These are phyloP conservation scores for Prionchulus punctatus DNA, from an alignment of 2,888 invertebrate species.

Conservation along the genomic window DNA sequence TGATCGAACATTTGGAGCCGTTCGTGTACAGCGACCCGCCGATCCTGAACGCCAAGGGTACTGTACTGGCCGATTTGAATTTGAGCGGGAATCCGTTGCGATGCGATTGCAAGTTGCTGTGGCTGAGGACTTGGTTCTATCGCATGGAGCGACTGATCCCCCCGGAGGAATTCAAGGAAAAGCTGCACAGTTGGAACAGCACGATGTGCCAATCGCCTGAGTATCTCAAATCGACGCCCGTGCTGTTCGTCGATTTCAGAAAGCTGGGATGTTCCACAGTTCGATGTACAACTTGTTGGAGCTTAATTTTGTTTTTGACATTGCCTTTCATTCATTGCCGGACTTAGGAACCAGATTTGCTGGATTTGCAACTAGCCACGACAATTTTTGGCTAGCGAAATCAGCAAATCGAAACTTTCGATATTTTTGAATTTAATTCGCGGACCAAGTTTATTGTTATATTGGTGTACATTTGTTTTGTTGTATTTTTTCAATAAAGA, in stretches of 20 bases:
- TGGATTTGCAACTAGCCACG: no score
- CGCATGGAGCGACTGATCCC: constrained; percentile 4
- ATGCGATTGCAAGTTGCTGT: constrained; percentile 9
- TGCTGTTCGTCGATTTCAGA: background rate
- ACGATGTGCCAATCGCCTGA: background rate
- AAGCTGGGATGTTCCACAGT: background rate
- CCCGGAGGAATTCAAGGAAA: background rate
- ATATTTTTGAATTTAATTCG: no score
- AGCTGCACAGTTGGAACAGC: background rate
- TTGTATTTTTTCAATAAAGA: no score
- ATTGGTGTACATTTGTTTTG: no score
- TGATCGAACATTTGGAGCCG: background rate
- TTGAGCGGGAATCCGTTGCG: constrained; percentile 7
- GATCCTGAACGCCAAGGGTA: constrained; percentile 9
- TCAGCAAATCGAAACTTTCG: no score
- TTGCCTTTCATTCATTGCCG: no score
- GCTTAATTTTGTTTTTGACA: background rate
- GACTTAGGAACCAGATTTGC: no score
- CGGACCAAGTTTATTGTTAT: no score
- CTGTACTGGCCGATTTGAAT: constrained; percentile 7
- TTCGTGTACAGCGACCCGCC: constrained; percentile 1
- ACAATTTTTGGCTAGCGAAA: no score
- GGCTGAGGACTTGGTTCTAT: constrained; percentile 9
- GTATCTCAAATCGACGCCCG: background rate
- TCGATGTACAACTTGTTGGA: background rate